Conservation (phyloP, 2,888 invertebrate species). For the Myopa tessellatipennis region DNA sequence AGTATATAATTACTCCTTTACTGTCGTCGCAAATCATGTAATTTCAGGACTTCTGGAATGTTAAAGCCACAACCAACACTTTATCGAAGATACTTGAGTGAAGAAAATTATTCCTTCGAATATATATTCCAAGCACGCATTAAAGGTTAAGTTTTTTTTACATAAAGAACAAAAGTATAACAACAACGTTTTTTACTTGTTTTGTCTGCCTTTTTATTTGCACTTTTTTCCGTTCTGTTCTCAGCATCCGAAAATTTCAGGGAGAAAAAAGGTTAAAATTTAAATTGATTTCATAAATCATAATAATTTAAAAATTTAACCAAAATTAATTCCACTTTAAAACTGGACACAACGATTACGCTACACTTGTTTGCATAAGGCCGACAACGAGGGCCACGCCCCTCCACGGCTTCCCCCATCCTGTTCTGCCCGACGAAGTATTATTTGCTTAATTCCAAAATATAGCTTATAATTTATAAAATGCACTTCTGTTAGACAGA, state of each 20-base stretch:
- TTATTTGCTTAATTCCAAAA: not conserved
- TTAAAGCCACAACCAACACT: too few species aligned
- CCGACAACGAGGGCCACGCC: not conserved
- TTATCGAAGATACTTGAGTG: too few species aligned
- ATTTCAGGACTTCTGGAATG: too few species aligned
- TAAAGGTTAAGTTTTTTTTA: too few species aligned
- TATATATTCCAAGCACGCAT: too few species aligned
- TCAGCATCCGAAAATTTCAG: not conserved
- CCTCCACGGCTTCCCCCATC: not conserved
- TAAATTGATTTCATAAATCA: slow-evolving; percentile 13
- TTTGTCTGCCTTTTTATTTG: too few species aligned
- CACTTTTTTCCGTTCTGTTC: too few species aligned
- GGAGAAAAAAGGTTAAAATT: not conserved
- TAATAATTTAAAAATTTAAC: not conserved
- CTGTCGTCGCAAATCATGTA: too few species aligned
- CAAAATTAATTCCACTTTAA: not conserved
- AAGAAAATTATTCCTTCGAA: too few species aligned
- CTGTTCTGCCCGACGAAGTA: not conserved
- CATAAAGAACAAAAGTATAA: too few species aligned
- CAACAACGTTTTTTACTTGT: too few species aligned
- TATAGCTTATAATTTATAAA: not conserved
- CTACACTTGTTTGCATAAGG: not conserved
- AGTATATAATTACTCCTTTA: too few species aligned
- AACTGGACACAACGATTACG: not conserved
- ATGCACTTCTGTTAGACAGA: not conserved